These are phyloP conservation scores for Cydia pomonella DNA, from an alignment of 1,140 invertebrate species.

Conservation along the genomic window DNA sequence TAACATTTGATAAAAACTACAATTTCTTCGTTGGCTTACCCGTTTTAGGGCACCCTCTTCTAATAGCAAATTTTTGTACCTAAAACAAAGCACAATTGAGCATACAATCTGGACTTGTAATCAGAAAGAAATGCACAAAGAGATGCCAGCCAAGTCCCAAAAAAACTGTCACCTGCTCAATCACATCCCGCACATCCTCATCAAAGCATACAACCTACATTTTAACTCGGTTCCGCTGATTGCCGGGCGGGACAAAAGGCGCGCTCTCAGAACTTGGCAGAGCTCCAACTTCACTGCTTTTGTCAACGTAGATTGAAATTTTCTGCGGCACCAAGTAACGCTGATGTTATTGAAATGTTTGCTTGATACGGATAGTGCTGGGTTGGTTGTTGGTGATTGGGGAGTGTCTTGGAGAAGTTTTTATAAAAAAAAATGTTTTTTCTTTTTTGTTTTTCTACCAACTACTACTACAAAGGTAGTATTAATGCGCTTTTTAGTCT, in stretches of 20 bases:
- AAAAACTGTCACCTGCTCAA: constrained; percentile 19
- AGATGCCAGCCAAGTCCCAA: constrained; percentile 11
- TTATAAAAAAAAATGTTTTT: neutral
- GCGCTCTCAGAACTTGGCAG: neutral
- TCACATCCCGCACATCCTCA: constrained; percentile 17
- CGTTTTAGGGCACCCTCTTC: too few relatives aligned
- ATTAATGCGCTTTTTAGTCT: neutral
- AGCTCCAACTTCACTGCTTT: constrained; percentile 15
- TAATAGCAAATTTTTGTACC: too few relatives aligned
- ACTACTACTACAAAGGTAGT: neutral
- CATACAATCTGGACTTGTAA: neutral
- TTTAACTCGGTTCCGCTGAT: constrained; percentile 16
- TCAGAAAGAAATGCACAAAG: constrained; percentile 1
- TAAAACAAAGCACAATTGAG: neutral
- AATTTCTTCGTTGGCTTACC: too few relatives aligned
- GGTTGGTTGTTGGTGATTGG: constrained; percentile 9
- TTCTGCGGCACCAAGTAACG: constrained; percentile 18
- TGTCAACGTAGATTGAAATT: constrained; percentile 21
- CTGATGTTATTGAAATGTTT: constrained; percentile 21
- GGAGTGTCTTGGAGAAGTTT: neutral
- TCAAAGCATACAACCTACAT: constrained; percentile 19
- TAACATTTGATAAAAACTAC: too few relatives aligned
- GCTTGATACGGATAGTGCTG: constrained; percentile 11
- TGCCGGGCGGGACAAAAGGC: constrained; percentile 17
- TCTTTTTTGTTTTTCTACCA: neutral